These are phyloP conservation scores for Hemibagrus wyckioides DNA, from an alignment of 2,113 vertebrate genomes.

Conservation along the genomic window DNA sequence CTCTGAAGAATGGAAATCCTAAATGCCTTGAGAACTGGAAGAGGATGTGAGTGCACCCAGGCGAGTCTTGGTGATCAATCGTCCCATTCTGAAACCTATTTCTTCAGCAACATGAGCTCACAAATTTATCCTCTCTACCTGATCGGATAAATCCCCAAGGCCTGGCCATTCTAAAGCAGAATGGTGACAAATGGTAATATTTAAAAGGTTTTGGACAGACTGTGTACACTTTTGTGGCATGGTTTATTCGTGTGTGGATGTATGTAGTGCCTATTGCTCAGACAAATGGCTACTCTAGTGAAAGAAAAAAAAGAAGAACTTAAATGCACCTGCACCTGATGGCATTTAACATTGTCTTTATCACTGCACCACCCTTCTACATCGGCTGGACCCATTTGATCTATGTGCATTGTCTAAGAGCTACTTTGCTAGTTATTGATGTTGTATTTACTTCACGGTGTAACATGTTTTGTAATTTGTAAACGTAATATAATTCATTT, in stretches of 20 bases:
- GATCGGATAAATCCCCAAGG: constrained; percentile 53
- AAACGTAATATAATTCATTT: background rate
- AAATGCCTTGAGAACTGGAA: constrained; percentile 50
- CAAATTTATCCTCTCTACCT: constrained; percentile 54
- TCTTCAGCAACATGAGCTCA: constrained; percentile 40
- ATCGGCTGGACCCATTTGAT: constrained; percentile 13
- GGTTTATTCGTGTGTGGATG: constrained; percentile 53
- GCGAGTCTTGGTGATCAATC: constrained; percentile 42
- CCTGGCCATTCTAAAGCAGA: constrained; percentile 42
- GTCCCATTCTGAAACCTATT: constrained; percentile 42
- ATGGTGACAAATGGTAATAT: constrained; percentile 59
- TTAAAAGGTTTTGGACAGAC: constrained; percentile 72
- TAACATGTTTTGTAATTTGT: background rate
- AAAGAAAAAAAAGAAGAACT: constrained; percentile 30
- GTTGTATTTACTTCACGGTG: background rate
- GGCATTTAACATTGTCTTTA: constrained; percentile 22
- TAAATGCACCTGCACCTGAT: constrained; percentile 38
- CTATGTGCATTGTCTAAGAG: constrained; percentile 21
- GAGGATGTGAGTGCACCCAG: constrained; percentile 56
- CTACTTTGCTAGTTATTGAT: constrained; percentile 9
- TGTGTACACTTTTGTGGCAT: constrained; percentile 60
- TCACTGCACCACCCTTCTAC: background rate
- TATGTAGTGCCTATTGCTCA: constrained; percentile 33
- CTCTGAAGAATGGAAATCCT: constrained; percentile 20
- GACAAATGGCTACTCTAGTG: constrained; percentile 42